Evolutionary conservation across 1,140 invertebrate genomes (phyloP), one percentile per base, ranked within the genome.

Genomic region (Ceratina calcarata): DNA sequence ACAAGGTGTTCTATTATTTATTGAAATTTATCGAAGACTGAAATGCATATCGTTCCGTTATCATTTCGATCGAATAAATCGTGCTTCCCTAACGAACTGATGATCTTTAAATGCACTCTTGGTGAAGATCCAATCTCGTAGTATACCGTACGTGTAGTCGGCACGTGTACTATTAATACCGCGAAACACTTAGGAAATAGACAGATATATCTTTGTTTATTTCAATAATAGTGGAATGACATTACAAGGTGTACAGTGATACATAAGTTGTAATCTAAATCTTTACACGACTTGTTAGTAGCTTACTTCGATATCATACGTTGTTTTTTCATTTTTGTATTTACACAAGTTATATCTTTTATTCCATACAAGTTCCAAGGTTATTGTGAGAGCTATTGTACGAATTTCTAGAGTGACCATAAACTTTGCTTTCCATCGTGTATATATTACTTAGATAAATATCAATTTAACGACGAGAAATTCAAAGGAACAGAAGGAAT

Each of bases 181-280:
- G 69, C 70, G 27, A 65, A 66, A 78, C 75, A 58, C 81, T 73
- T 82, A 51, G 12, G 45, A 84, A 60, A 73, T 87, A 76, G 58
- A 87, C 49, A 82, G 81, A 80, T 83, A 70, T 89, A 87, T 81
- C 51, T 86, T 89, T 89, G 78, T 91, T 90, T 91, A 91, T 91
- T 91, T 90, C 82, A 88, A 84, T 90, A 89, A 85, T 80, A 73
- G 74, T 87, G 85, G 88, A 91, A 90, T 91, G 84, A 90, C 90
- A 87, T 91, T 91, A 91, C 89, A 91, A 85, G 87, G 87, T 90
- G 86, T 91, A 88, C 87, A 90, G 87, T 87, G 85, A 57, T 87
- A 88, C 79, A 86, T 86, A 73, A 24, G 74, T 86, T 79, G 62
- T 89, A 87, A 89, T 83, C 85, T 90, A 88, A 78, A 86, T 83